These are phyloP conservation scores for Gandaritis pyraliata DNA, from an alignment of 2,888 invertebrate species.

Conservation along the genomic window DNA sequence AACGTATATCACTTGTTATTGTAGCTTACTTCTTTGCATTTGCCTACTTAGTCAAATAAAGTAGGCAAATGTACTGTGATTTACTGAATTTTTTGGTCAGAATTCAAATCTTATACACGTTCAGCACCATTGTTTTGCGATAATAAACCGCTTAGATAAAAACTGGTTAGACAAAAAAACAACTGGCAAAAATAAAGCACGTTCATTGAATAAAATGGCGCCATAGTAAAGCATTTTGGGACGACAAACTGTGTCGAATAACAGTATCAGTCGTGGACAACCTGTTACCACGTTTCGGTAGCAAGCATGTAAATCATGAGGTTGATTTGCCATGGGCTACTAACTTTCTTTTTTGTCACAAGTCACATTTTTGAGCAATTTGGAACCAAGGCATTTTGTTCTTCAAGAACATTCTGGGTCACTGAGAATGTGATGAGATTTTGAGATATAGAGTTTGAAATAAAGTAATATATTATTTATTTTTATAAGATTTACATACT, in stretches of 20 bases:
- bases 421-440: neutral
- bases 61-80: no score
- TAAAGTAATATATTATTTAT: no score
- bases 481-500: neutral
- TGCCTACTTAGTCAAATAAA: no score
- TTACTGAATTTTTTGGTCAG: neutral
- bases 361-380: constrained; percentile 20
- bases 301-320: constrained; percentile 35
- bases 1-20: neutral
- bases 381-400: constrained; percentile 18
- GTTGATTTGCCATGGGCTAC: constrained; percentile 20
- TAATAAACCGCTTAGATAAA: constrained; percentile 5
- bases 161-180: constrained; percentile 1
- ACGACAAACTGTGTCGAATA: constrained; percentile 65
- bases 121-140: neutral
- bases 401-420: constrained; percentile 13
- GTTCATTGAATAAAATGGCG: constrained; percentile 33
- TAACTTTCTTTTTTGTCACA: constrained; percentile 30
- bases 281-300: constrained; percentile 52
- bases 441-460: neutral
- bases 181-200: constrained; percentile 7
- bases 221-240: constrained; percentile 46
- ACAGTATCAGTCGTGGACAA: constrained; percentile 70
- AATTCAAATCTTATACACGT: neutral
- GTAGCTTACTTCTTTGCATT: neutral